A percentile compares a stretch with the other conserved stretches of the same genome.
Conservation (phyloP, 2,113 vertebrate genomes). For the Ranitomeya imitator region DNA sequence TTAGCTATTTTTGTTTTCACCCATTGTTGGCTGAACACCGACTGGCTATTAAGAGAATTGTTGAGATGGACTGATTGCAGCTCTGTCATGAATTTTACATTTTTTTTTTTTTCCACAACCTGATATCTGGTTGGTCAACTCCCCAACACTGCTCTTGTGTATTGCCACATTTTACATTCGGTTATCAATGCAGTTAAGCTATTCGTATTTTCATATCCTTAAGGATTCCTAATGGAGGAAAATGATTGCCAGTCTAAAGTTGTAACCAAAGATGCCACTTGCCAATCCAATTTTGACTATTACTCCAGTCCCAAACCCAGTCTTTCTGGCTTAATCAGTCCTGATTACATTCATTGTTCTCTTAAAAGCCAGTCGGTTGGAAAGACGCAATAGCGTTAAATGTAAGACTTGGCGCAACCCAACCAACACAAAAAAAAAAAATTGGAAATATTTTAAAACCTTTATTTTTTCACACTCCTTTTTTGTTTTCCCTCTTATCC, state of each 20-base stretch:
- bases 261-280: constrained; percentile 47
- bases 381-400: background rate
- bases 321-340: background rate
- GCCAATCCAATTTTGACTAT: background rate
- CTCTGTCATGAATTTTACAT: background rate
- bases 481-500: background rate
- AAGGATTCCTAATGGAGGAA: background rate
- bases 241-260: background rate
- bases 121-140: background rate
- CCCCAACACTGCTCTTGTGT: background rate
- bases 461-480: background rate
- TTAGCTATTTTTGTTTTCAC: background rate
- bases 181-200: background rate
- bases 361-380: background rate
- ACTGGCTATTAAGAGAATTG: constrained; percentile 24
- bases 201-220: background rate
- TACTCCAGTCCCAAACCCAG: background rate
- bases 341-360: background rate
- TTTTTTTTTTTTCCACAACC: background rate
- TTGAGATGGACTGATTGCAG: background rate
- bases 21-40: background rate
- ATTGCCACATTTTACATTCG: background rate
- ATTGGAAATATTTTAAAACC: too few species aligned
- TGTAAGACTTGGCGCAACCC: background rate
- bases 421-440: too few species aligned